A percentile compares a stretch with the other conserved stretches of the same genome.
These are phyloP conservation scores for Chiloscyllium punctatum DNA, from an alignment of 2,797 vertebrate genomes.

Conservation along the genomic window DNA sequence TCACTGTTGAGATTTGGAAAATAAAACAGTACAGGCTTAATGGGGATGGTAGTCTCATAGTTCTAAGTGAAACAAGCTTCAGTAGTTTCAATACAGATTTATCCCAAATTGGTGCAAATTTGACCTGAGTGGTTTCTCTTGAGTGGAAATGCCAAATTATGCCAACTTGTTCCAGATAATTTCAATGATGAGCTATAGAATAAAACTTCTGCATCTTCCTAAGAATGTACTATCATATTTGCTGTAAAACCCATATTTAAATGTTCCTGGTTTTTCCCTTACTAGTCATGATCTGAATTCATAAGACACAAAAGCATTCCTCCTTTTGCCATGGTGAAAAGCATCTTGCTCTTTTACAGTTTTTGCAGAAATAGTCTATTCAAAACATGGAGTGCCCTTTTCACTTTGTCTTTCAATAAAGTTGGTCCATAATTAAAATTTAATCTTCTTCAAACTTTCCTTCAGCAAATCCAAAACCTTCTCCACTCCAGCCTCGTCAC, in stretches of 20 bases:
- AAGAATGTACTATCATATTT: background rate
- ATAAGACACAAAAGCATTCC: too few relatives aligned
- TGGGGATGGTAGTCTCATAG: background rate
- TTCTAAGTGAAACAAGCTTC: too few relatives aligned
- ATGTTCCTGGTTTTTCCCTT: background rate
- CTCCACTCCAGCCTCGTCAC: too few relatives aligned
- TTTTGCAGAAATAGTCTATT: background rate
- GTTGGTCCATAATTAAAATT: background rate
- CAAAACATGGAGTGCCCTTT: background rate
- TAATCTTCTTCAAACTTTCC: background rate
- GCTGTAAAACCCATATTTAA: background rate
- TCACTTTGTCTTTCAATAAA: too few relatives aligned
- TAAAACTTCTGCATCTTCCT: too few relatives aligned
- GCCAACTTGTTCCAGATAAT: background rate
- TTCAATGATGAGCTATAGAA: background rate
- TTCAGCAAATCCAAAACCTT: too few relatives aligned
- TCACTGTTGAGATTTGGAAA: background rate
- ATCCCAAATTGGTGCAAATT: background rate
- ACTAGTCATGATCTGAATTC: background rate
- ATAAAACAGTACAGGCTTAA: background rate
- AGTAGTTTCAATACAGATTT: background rate
- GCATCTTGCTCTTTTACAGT: too few relatives aligned
- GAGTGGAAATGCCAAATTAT: background rate
- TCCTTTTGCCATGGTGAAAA: too few relatives aligned
- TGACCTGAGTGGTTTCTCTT: background rate